phyloP scores from a whole-genome alignment of 2,888 invertebrate species.

The Villa cingulata region DNA sequence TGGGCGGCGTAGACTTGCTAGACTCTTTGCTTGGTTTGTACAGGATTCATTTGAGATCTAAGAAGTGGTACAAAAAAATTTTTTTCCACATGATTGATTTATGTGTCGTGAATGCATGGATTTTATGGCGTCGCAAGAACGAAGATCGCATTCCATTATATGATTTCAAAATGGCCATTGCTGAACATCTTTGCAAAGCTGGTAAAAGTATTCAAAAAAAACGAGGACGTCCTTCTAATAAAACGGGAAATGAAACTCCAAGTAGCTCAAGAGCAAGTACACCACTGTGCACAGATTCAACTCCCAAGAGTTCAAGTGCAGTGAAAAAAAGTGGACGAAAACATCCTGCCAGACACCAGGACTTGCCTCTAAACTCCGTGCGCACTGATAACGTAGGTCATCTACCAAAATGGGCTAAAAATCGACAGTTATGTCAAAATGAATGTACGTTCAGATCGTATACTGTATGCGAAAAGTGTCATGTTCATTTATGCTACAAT shows the following conservation, averaged over 20 bases:
- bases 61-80: constrained; percentile 1
- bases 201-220: constrained; percentile 2
- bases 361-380: too few relatives aligned
- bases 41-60: constrained; percentile 8
- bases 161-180: constrained; percentile 2
- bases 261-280: too few relatives aligned
- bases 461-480: neutral
- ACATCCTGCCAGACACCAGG: too few relatives aligned
- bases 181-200: constrained; percentile 4
- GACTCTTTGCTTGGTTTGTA: constrained; percentile 11
- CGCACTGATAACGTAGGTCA: too few relatives aligned
- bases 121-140: constrained; percentile 4
- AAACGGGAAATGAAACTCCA: too few relatives aligned
- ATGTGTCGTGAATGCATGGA: constrained; percentile 4
- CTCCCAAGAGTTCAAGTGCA: too few relatives aligned
- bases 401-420: too few relatives aligned
- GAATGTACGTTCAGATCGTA: neutral
- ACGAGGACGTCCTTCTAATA: neutral
- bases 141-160: constrained; percentile 4
- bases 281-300: too few relatives aligned
- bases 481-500: neutral
- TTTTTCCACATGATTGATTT: neutral
- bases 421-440: neutral
- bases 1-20: too few relatives aligned
- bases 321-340: neutral